These are phyloP conservation scores for Gymnobelideus leadbeateri DNA, from an alignment of 2,113 vertebrate genomes.

Conservation along the genomic window DNA sequence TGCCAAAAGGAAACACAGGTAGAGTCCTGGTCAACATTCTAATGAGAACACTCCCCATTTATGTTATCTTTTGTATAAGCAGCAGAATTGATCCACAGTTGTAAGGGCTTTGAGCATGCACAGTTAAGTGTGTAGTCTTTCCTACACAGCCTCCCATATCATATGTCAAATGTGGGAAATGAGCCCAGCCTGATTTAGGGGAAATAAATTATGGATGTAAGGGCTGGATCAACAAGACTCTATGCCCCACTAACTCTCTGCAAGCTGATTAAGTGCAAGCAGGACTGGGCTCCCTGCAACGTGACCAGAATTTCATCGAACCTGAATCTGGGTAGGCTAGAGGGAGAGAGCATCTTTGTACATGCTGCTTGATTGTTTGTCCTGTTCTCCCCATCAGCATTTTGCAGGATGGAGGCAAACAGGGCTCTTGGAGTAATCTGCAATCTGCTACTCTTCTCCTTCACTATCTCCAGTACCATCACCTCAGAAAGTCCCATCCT, in stretches of 20 bases:
- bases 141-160: slow-evolving; percentile 76
- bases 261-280: slow-evolving; percentile 81
- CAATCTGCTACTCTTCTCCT: not conserved
- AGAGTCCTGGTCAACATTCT: not conserved
- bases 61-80: not conserved
- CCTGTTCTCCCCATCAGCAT: slow-evolving; percentile 49
- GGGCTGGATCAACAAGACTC: slow-evolving; percentile 52
- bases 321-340: slow-evolving; percentile 21
- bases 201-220: slow-evolving; percentile 78
- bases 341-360: slow-evolving; percentile 31
- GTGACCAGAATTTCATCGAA: slow-evolving; percentile 76
- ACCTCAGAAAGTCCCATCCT: slow-evolving; percentile 35
- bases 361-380: slow-evolving; percentile 54
- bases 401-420: slow-evolving; percentile 47
- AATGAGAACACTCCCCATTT: not conserved
- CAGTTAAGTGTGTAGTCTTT: not conserved
- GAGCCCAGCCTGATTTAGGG: slow-evolving; percentile 62
- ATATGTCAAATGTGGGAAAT: slow-evolving; percentile 71
- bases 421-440: not conserved
- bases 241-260: slow-evolving; percentile 65
- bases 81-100: not conserved
- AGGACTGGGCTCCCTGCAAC: slow-evolving; percentile 58
- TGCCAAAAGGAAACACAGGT: not conserved
- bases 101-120: not conserved
- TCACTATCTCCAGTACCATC: slow-evolving; percentile 46